A percentile compares a stretch with the other conserved stretches of the same genome.
These are phyloP conservation scores for Enteromius argenteus DNA, from an alignment of 2,797 vertebrate genomes.

Conservation along the genomic window DNA sequence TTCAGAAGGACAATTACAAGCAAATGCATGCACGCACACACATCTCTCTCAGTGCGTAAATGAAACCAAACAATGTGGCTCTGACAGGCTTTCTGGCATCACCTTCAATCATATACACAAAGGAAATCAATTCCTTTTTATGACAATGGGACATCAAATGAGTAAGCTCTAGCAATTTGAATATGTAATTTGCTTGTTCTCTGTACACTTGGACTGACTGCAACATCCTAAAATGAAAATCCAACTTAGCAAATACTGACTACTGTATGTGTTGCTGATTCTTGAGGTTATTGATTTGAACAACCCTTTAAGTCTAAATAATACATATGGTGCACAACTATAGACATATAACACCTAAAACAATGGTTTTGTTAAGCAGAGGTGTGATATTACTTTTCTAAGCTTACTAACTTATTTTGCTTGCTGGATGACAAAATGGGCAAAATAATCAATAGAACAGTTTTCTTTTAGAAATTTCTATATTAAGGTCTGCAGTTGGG, in stretches of 20 bases:
- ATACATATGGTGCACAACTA: not conserved
- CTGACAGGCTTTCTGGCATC: constrained; percentile 30
- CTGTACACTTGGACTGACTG: constrained; percentile 22
- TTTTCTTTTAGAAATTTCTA: not conserved
- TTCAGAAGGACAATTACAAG: constrained; percentile 39
- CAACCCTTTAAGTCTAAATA: not conserved
- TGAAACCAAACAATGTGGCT: constrained; percentile 27
- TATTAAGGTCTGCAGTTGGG: not conserved
- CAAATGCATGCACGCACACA: constrained; percentile 42
- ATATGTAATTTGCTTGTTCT: constrained; percentile 50
- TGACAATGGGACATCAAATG: constrained; percentile 43
- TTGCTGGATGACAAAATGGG: not conserved
- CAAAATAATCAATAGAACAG: not conserved
- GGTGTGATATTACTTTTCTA: not conserved
- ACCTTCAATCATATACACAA: constrained; percentile 32
- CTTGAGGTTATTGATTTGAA: not conserved
- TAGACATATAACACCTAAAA: not conserved
- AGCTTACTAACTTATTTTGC: no score
- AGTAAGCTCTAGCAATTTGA: constrained; percentile 39
- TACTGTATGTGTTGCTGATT: not conserved
- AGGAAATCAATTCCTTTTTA: constrained; percentile 36
- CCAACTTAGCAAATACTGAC: constrained; percentile 45
- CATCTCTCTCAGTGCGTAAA: constrained; percentile 31
- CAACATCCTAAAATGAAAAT: constrained; percentile 42
- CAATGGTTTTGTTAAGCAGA: not conserved